Evolutionary conservation across 2,888 invertebrate genomes (phyloP).

Genomic region (Pecten maximus): DNA sequence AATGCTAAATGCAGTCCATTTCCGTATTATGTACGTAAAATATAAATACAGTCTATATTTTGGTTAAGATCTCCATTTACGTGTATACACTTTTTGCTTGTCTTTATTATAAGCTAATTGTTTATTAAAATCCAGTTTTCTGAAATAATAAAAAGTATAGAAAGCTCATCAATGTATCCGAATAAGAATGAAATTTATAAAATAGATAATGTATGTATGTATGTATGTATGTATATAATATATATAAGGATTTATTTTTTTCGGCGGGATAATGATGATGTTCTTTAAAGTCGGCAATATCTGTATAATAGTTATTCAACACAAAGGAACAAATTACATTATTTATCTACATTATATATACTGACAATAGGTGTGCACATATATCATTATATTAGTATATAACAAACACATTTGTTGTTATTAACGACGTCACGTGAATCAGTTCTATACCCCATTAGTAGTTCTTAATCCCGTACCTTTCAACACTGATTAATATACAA

Average conservation of each 20-base stretch:
- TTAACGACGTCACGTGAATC: background rate
- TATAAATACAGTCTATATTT: too few relatives aligned
- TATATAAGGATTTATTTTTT: background rate
- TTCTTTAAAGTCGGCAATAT: background rate
- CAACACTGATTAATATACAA: constrained; percentile 17
- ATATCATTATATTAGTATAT: background rate
- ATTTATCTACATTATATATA: background rate
- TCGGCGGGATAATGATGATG: background rate
- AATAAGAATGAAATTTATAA: too few relatives aligned
- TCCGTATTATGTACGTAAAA: background rate
- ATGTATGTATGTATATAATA: too few relatives aligned
- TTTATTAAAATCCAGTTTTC: too few relatives aligned
- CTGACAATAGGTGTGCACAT: background rate
- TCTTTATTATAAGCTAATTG: too few relatives aligned
- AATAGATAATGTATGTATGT: too few relatives aligned
- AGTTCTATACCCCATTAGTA: background rate
- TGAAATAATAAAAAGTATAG: too few relatives aligned
- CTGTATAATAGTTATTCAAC: background rate
- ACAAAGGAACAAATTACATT: background rate
- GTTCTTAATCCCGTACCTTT: background rate
- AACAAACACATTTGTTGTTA: background rate
- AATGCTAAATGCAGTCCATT: background rate
- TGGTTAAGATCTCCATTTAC: too few relatives aligned
- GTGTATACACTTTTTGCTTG: too few relatives aligned
- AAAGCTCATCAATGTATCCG: too few relatives aligned